Percentiles rank a stretch among this genome's conserved stretches.
phyloP scores from a whole-genome alignment of 2,797 vertebrate species.

The Eleutherodactylus coqui region DNA sequence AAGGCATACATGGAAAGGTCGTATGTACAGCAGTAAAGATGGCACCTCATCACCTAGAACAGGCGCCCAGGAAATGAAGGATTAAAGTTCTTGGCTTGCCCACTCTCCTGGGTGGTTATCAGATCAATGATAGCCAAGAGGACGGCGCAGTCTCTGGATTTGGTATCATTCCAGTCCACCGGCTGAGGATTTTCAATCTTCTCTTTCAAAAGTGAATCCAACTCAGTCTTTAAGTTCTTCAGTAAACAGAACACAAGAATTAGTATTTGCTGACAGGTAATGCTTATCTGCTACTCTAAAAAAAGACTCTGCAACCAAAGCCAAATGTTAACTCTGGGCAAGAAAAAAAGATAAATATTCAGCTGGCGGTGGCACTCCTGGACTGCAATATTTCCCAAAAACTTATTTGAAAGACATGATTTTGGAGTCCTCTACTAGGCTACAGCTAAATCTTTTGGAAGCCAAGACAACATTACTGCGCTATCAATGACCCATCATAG shows the following conservation, averaged over 20 bases:
- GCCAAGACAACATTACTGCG: neutral
- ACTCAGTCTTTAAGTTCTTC: constrained; percentile 88
- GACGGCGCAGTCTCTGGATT: constrained; percentile 91
- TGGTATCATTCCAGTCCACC: constrained; percentile 87
- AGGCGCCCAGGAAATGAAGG: constrained; percentile 69
- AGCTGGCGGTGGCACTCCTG: too few species aligned
- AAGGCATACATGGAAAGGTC: neutral
- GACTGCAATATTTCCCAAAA: too few species aligned
- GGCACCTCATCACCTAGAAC: constrained; percentile 69
- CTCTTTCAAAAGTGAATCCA: constrained; percentile 89
- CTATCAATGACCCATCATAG: neutral
- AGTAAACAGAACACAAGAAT: neutral
- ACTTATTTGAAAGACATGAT: too few species aligned
- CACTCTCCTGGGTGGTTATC: constrained; percentile 94
- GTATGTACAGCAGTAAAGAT: neutral
- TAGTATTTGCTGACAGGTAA: neutral
- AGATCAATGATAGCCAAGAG: constrained; percentile 95
- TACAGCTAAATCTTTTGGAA: neutral
- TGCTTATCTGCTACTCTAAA: too few species aligned
- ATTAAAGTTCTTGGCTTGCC: constrained; percentile 71
- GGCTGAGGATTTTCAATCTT: constrained; percentile 92
- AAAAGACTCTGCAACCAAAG: too few species aligned
- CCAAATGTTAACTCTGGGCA: too few species aligned
- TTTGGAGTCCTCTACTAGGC: neutral
- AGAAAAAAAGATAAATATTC: too few species aligned